Evolutionary conservation across 2,888 invertebrate species (phyloP), one percentile per base, ranked within the genome.

Genomic region (Phymatocera aterrima): DNA sequence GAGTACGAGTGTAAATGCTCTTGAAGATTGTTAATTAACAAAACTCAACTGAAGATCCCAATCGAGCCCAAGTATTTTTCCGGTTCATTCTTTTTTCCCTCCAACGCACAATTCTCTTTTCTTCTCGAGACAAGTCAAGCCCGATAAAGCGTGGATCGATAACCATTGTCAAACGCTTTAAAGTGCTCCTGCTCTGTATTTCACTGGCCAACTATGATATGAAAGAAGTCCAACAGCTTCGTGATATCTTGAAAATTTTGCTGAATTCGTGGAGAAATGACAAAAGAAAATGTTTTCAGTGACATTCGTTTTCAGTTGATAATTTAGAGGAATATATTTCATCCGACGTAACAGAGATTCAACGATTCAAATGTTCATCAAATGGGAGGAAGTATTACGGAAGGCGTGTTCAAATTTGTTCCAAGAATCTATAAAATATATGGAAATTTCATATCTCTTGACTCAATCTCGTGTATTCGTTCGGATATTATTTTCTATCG

Each of bases 141-240:
- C 18, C 48, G 48, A 34, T 72, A 72, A 31, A 31, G 51, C 31
- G 70, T 51, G 31, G 51, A 72, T 72, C 70, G 51, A 72, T 72
- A 72, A n/a, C 70, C 48, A 72, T 72, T 72, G 70, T 72, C 48
- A 51, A 72, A 72, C 70, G 70, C n/a, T 72, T 34, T 34, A 51
- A 28, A 46, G 51, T 48, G 31, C 70, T 51, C 34, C 51, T 51
- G 31, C 18, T 24, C 43, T 48, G 48, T 51, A 72, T 51, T 51
- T 72, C 70, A 72, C 70, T 31, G 51, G 70, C 48, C 31, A 72
- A 51, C 48, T 72, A 18, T 51, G 21, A 51, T 34, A 18, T 72
- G 51, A 46, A 34, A 72, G 40, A 51, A 72, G 34, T 43, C 31
- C 51, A 51, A 72, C 51, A 43, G 31, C 18, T 51, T 24, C 70